These are phyloP conservation scores for Trachelipus rathkii DNA, from an alignment of 1,140 invertebrate genomes.

Conservation along the genomic window DNA sequence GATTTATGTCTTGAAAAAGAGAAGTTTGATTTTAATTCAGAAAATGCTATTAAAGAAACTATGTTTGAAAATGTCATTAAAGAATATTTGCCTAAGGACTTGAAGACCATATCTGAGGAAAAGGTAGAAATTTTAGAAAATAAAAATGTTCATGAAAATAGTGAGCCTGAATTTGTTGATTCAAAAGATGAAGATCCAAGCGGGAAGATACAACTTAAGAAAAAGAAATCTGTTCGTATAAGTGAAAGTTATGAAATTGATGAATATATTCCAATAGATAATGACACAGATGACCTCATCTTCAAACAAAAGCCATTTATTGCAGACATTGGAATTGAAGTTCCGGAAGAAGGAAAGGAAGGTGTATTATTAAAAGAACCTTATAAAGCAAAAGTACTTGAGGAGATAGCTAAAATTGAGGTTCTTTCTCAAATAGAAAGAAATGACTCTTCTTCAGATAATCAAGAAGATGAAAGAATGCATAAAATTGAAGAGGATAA, in stretches of 20 bases:
- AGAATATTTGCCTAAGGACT: too few species aligned
- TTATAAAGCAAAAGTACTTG: too few species aligned
- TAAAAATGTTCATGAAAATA: not conserved
- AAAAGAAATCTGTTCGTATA: constrained; percentile 48
- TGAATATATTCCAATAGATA: not conserved
- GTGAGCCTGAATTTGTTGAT: constrained; percentile 52
- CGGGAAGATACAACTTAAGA: constrained; percentile 51
- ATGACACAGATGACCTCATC: too few species aligned
- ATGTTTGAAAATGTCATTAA: not conserved
- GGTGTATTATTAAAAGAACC: too few species aligned
- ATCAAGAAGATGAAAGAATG: too few species aligned
- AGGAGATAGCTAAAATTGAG: too few species aligned
- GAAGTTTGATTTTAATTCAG: not conserved
- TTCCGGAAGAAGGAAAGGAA: too few species aligned
- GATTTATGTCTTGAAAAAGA: not conserved
- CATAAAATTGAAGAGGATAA: not conserved
- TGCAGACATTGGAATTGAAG: too few species aligned
- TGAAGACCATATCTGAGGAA: too few species aligned
- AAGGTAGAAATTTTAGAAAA: not conserved
- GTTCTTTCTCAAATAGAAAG: too few species aligned
- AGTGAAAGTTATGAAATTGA: not conserved
- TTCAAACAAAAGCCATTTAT: too few species aligned
- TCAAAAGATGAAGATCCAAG: constrained; percentile 58
- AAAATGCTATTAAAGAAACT: constrained; percentile 17
- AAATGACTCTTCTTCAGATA: too few species aligned